Conservation (phyloP, 1,140 invertebrate species). For the Drosophila kepulauana region DNA sequence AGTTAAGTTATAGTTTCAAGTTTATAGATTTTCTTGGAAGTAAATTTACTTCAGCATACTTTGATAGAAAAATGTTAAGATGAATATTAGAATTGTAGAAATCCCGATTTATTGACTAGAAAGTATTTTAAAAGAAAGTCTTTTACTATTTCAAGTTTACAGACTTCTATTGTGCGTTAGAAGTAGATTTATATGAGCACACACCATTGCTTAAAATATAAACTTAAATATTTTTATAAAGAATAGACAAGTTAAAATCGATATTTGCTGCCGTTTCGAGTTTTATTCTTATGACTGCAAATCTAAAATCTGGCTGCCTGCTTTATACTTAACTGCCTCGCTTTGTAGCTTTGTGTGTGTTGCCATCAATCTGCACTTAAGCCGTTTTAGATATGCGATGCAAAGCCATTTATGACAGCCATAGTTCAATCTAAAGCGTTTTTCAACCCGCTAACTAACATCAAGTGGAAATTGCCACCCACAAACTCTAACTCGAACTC, state of each 20-base stretch:
- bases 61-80: too few relatives aligned
- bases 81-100: too few relatives aligned
- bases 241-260: slow-evolving; percentile 14
- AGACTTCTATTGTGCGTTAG: too few relatives aligned
- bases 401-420: slow-evolving; percentile 57
- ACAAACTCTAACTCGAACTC: slow-evolving; percentile 17
- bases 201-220: too few relatives aligned
- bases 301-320: background rate
- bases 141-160: too few relatives aligned
- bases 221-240: slow-evolving; percentile 7
- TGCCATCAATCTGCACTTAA: slow-evolving; percentile 53
- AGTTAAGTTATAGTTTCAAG: too few relatives aligned
- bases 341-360: slow-evolving; percentile 25
- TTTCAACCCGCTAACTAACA: slow-evolving; percentile 72
- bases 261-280: background rate
- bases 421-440: slow-evolving; percentile 80
- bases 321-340: slow-evolving; percentile 2
- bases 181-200: too few relatives aligned
- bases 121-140: too few relatives aligned
- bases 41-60: too few relatives aligned
- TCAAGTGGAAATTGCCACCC: slow-evolving; percentile 68
- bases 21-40: too few relatives aligned
- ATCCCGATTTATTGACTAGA: too few relatives aligned
- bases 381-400: slow-evolving; percentile 59
- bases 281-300: background rate